Conservation (phyloP, 1,140 invertebrate genomes). For the Semibalanus balanoides region DNA sequence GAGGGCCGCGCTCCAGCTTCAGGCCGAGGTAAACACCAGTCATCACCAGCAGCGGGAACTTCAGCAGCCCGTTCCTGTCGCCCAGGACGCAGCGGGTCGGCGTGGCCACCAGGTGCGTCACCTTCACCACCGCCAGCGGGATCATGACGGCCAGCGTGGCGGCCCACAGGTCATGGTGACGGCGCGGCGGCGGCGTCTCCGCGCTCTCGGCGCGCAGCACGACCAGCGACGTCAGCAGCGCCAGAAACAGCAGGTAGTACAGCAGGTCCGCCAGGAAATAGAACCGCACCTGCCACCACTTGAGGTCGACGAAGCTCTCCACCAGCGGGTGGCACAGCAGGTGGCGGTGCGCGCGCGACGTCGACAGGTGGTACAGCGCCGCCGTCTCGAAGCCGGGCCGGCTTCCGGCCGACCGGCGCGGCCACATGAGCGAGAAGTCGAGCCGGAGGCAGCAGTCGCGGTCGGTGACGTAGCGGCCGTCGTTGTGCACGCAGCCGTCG, state of each 20-base stretch:
- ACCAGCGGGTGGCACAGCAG: background rate
- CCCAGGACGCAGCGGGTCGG: background rate
- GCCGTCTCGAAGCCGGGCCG: background rate
- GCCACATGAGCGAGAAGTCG: background rate
- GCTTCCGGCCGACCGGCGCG: too few relatives aligned
- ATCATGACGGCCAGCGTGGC: background rate
- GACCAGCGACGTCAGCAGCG: background rate
- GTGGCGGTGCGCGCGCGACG: background rate
- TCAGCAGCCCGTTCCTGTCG: background rate
- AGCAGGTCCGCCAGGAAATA: background rate
- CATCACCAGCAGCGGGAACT: background rate
- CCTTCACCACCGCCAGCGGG: background rate
- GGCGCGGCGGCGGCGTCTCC: too few relatives aligned
- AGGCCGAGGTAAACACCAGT: background rate
- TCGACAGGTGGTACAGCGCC: background rate
- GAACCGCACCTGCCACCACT: background rate
- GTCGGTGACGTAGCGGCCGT: background rate
- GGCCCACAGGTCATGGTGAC: too few relatives aligned
- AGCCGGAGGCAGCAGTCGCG: background rate
- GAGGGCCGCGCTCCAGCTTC: background rate
- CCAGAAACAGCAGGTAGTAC: background rate
- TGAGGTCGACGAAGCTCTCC: background rate
- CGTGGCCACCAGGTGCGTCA: background rate
- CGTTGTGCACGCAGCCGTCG: background rate
- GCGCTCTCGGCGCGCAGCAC: background rate